Base-by-base conservation (phyloP, 2,888 invertebrate species). In the Aspidiotus destructor region DNA sequence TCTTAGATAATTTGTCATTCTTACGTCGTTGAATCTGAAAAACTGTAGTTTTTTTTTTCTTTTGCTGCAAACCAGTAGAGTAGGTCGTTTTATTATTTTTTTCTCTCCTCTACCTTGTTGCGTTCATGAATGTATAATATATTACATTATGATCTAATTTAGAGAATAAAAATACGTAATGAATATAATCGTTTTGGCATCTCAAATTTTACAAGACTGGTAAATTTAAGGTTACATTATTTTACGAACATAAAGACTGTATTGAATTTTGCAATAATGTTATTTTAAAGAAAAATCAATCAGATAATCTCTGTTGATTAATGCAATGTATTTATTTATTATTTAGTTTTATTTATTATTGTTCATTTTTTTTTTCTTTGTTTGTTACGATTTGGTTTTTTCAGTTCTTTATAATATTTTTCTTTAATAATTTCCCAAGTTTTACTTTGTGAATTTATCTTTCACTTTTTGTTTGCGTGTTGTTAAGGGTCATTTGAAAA, bases 121-220 rank as follows among this genome's bases (percentile, higher is more conserved):
- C 28, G 28, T 28, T 28, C 5, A 28, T 3, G 28, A 28, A 5
- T 28, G 28, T 28, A n/a, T 57, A 57, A n/a, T 63, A 54, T 44
- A 11, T 54, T 42, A 55, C 55, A 28, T 42, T 53, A 41, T 44
- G 15, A 57, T 57, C 55, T 64, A 64, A 42, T 64, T 55, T 64
- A 64, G 7, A 64, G 55, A 54, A 64, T 64, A 64, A 57, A 17
- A 57, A 41, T 57, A 5, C 28, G 28, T 28, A 28, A 28, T 28
- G 28, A 5, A 28, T 28, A 28, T 3, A 28, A 28, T 28, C 28
- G 28, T 28, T 28, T 64, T 64, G 64, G 55, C 57, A 64, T 64
- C 64, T 64, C 64, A 64, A 64, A 64, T 64, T 55, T 41, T 64
- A 64, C 64, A 64, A 64, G 64, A 64, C 64, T 64, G 64, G 40